Percentiles rank a stretch among this genome's conserved stretches.
These are phyloP conservation scores for Ardeotis arabs DNA, from an alignment of 2,113 vertebrate species.

Conservation along the genomic window DNA sequence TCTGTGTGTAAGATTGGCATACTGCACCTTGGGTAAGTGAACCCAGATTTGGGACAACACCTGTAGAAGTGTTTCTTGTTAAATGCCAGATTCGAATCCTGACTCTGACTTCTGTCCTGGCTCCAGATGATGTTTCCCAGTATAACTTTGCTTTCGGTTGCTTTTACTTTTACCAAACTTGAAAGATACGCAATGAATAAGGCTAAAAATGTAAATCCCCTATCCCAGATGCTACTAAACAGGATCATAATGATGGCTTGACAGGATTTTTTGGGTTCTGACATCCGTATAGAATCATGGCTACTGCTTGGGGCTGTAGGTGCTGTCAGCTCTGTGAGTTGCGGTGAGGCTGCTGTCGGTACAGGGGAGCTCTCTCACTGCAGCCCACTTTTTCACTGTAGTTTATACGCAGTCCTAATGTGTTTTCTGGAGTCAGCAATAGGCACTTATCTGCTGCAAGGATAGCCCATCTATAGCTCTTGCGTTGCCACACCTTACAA, in stretches of 20 bases:
- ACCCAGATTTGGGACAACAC: no score
- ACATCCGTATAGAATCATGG: rapidly evolving
- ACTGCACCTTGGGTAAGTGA: no score
- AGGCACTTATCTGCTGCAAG: neutral
- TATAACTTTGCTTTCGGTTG: neutral
- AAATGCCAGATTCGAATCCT: neutral
- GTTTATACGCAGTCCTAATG: neutral
- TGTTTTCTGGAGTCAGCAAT: neutral
- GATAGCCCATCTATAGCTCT: neutral
- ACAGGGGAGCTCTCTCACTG: neutral
- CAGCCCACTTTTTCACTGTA: neutral
- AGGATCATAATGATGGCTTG: neutral
- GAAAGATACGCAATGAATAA: neutral
- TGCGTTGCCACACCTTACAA: neutral
- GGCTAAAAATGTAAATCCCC: neutral
- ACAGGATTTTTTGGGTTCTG: neutral
- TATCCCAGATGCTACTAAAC: neutral
- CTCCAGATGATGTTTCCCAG: neutral
- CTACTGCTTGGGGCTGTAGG: neutral
- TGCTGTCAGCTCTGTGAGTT: neutral
- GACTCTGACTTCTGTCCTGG: neutral
- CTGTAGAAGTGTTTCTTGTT: neutral
- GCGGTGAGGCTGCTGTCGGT: rapidly evolving
- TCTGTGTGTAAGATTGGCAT: no score
- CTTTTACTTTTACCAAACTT: neutral